Evolutionary conservation across 1,140 invertebrate genomes (phyloP), one percentile per base, ranked within the genome.

Genomic region (Trialeurodes vaporariorum): DNA sequence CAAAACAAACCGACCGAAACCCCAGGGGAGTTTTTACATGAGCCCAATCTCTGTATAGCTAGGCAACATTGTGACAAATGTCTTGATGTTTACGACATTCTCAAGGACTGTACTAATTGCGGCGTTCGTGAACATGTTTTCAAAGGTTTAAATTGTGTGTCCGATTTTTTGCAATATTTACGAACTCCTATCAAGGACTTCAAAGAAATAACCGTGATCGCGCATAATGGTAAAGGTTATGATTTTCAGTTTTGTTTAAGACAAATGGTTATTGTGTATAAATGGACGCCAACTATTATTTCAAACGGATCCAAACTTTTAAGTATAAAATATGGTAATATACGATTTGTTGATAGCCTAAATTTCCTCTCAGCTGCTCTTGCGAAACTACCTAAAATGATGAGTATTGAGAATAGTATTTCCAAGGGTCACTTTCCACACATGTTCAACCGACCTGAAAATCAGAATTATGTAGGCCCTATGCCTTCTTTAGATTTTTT

Each of bases 351-450:
- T 59, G 61, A 67, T 40, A 63, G 9, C 24, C 25, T 67, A n/a
- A 26, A 34, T 27, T 67, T 27, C 26, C 11, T 67, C 22, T 24
- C 26, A 22, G 13, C 22, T 12, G 21, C 59, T 22, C 23, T 67
- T 9, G 2, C 66, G 2, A 49, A n/a, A 27, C 27, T 72, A n/a
- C 68, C 67, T 13, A 66, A 70, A 63, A 69, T 67, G 13, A 71
- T 73, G 65, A 69, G 65, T 9, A 49, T 74, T 49, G 64, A 66
- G 24, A 13, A 27, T n/a, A 64, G 64, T 40, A 49, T 49, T n/a
- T 62, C 61, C 40, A 73, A 72, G 63, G 73, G 71, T 1, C 70
- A 71, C 59, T 73, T 72, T 67, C 71, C 70, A 12, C 70, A 74
- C 66, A 66, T 73, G 2, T 72, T 72, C 67, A 74, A 72, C 65